Evolutionary conservation across 2,797 vertebrate genomes (phyloP).

Genomic region (Enteromius paludinosus): DNA sequence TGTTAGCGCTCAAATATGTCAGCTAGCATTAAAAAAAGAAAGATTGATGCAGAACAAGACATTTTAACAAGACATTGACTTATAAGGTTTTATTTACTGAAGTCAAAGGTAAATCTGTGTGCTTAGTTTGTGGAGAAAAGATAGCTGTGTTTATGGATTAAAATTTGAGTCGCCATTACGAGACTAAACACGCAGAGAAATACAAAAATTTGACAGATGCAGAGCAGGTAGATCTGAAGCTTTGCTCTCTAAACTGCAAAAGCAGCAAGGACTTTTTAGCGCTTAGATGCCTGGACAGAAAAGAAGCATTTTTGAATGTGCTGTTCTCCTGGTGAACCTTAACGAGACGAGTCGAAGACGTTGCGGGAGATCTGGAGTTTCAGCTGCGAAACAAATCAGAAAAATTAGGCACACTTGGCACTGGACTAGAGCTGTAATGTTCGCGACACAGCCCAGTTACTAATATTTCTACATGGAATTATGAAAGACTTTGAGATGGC

Average conservation of each 20-base stretch:
- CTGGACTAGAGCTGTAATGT: too few species aligned
- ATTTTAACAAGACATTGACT: constrained; percentile 43
- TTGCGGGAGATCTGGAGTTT: neutral
- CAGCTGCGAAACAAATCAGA: too few species aligned
- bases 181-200: constrained; percentile 11
- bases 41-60: constrained; percentile 18
- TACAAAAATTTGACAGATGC: neutral
- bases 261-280: constrained; percentile 32
- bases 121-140: neutral
- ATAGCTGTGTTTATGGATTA: constrained; percentile 13
- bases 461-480: constrained; percentile 47
- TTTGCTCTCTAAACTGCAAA: neutral
- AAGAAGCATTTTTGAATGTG: constrained; percentile 36
- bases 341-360: constrained; percentile 39
- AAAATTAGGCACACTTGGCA: too few species aligned
- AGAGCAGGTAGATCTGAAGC: neutral
- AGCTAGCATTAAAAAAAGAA: neutral
- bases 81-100: constrained; percentile 44
- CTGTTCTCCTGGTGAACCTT: constrained; percentile 38
- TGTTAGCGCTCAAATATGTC: neutral
- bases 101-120: neutral
- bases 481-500: constrained; percentile 46
- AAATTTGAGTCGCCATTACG: neutral
- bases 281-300: constrained; percentile 42
- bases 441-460: constrained; percentile 26